Evolutionary conservation across 2,113 vertebrate genomes (phyloP).

Genomic region (Phylloscopus trochilus): DNA sequence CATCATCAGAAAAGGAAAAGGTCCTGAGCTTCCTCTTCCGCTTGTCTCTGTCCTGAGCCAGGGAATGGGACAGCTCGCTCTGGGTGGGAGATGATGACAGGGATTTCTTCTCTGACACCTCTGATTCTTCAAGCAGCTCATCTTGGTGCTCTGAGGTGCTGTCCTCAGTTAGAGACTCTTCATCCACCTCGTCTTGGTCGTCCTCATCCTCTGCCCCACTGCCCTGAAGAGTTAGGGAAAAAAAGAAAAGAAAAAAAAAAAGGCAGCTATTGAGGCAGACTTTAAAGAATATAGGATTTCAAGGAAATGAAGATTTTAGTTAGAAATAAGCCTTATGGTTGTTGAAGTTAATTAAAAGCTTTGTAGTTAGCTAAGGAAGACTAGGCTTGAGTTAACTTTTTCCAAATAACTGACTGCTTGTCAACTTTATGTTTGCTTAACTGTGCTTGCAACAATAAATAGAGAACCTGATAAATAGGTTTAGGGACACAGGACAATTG

Average conservation of each 20-base stretch:
- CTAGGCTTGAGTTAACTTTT: too few species aligned
- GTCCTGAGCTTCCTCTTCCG: conserved; percentile 85
- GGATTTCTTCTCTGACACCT: conserved; percentile 89
- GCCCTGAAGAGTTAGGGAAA: conserved; percentile 74
- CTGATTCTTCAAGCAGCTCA: conserved; percentile 90
- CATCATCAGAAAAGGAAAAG: conserved; percentile 90
- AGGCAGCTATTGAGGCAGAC: too few species aligned
- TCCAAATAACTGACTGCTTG: too few species aligned
- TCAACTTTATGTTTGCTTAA: too few species aligned
- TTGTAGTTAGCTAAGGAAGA: too few species aligned
- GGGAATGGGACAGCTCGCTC: conserved; percentile 78
- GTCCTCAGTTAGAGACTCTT: conserved; percentile 90
- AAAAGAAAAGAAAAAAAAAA: background rate
- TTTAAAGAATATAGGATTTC: too few species aligned
- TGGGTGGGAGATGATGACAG: conserved; percentile 84
- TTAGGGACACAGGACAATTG: too few species aligned
- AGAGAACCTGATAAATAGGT: too few species aligned
- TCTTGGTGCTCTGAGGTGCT: conserved; percentile 90
- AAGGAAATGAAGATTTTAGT: too few species aligned
- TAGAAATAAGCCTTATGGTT: too few species aligned
- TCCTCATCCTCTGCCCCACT: conserved; percentile 93
- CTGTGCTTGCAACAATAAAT: too few species aligned
- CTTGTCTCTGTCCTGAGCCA: conserved; percentile 73
- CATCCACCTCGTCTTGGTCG: conserved; percentile 83
- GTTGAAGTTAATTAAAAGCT: too few species aligned